Base-by-base conservation (phyloP, 2,888 invertebrate genomes). In the Scrobipalpa atriplicella region DNA sequence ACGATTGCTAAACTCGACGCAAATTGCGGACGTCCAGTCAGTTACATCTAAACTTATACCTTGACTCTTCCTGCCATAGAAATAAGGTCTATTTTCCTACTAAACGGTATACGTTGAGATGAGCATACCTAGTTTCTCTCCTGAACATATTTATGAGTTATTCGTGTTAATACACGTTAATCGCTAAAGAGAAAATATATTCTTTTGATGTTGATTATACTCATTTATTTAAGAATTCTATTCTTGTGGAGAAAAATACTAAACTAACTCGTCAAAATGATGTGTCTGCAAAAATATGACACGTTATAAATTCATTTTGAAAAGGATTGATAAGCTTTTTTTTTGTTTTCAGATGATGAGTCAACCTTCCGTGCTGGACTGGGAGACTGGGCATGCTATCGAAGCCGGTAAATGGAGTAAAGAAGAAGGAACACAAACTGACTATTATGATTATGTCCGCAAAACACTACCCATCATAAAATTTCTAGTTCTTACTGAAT, bases 141-240 rank as follows among this genome's bases (percentile, higher is more conserved):
- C 73, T 77, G 86, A 88, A 88, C 81, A 84, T 85, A 85, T 90
- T 90, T 88, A 90, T 86, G 88, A 86, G 84, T 83, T 86, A 86
- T 85, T 81, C 81, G 79, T 74, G 82, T 83, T 87, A 86, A 85
- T 84, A 80, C 84, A 83, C 79, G 84, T 82, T 88, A 89, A 89
- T 87, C 85, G 86, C 83, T 81, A 74, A 76, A 78, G 76, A 77
- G 83, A 84, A 82, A 82, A 73, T 82, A 79, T 76, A 79, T 79
- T 81, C 84, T 80, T 90, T 89, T 89, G 87, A 90, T 84, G 85
- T 87, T 85, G 84, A 88, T 89, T 88, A 84, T 78, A 71, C 77
- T 80, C 83, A 85, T 86, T 86, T 84, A 83, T 88, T 84, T 75
- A 75, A 80, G 77, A 78, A 79, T 79, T 80, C 80, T 83, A 83